Conservation (phyloP, 2,113 vertebrate species). For the Rissa tridactyla region DNA sequence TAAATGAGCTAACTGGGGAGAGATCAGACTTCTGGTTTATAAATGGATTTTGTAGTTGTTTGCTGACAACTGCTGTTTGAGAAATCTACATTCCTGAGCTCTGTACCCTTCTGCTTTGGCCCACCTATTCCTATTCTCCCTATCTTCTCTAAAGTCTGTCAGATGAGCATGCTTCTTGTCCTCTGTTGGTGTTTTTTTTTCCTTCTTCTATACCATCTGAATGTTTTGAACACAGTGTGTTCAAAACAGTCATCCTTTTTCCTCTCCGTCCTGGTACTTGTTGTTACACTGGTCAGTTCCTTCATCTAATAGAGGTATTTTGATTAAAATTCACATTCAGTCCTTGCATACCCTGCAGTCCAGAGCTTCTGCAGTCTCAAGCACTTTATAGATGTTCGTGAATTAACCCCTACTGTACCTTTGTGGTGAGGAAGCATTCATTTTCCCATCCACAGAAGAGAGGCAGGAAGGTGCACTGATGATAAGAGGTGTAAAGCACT, state of each 20-base stretch:
- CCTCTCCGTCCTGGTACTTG: not conserved
- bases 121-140: not conserved
- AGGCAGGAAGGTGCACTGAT: not conserved
- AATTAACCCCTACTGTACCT: not conserved
- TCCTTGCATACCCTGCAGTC: not conserved
- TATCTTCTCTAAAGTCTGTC: not conserved
- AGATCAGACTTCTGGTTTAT: not conserved
- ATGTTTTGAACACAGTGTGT: not conserved
- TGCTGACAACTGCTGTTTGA: not conserved
- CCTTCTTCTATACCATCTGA: fast-evolving
- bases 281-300: not conserved
- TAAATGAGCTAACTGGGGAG: not conserved
- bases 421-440: not conserved
- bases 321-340: conserved; percentile 17
- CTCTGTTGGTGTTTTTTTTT: not conserved
- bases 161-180: not conserved
- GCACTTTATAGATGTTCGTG: not conserved
- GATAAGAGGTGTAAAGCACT: not conserved
- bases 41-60: not conserved
- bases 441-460: not conserved
- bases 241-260: not conserved
- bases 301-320: not conserved
- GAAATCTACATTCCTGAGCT: not conserved
- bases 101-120: not conserved
- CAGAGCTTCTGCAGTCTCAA: not conserved